Evolutionary conservation across 2,888 invertebrate genomes (phyloP).

Genomic region (Oligia fasciuncula): DNA sequence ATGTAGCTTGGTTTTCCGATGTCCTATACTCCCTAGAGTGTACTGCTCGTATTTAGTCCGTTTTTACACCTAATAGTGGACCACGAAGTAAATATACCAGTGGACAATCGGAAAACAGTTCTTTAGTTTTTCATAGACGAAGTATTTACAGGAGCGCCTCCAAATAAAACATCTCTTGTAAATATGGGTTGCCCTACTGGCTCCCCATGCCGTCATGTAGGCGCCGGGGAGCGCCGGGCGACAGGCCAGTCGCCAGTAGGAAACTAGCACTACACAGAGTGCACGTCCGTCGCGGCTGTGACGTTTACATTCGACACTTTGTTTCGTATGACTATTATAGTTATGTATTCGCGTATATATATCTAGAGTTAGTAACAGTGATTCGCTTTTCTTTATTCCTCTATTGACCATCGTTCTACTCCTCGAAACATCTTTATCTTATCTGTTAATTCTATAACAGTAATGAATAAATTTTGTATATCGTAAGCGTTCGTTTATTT

Average conservation of each 20-base stretch:
- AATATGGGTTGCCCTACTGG: background rate
- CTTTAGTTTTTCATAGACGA: background rate
- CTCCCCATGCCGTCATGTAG: constrained; percentile 1
- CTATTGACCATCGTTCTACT: background rate
- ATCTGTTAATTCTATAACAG: constrained; percentile 10
- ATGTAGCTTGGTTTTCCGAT: background rate
- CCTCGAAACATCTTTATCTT: background rate
- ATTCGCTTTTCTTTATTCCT: background rate
- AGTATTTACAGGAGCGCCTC: background rate
- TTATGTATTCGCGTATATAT: background rate
- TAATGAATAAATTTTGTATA: constrained; percentile 1
- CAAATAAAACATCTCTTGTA: constrained; percentile 14
- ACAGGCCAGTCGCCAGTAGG: background rate
- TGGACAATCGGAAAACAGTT: background rate
- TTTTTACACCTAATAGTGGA: background rate
- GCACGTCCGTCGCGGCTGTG: constrained; percentile 6
- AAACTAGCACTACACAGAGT: background rate
- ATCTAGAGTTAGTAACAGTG: constrained; percentile 28
- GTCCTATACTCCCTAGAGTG: too few relatives aligned
- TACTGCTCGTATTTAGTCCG: too few relatives aligned
- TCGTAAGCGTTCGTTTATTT: background rate
- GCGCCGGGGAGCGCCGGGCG: background rate
- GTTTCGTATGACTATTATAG: background rate
- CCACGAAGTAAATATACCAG: background rate
- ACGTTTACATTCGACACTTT: constrained; percentile 1